These are phyloP conservation scores for Grapholita molesta DNA, from an alignment of 1,140 invertebrate species.

Conservation along the genomic window DNA sequence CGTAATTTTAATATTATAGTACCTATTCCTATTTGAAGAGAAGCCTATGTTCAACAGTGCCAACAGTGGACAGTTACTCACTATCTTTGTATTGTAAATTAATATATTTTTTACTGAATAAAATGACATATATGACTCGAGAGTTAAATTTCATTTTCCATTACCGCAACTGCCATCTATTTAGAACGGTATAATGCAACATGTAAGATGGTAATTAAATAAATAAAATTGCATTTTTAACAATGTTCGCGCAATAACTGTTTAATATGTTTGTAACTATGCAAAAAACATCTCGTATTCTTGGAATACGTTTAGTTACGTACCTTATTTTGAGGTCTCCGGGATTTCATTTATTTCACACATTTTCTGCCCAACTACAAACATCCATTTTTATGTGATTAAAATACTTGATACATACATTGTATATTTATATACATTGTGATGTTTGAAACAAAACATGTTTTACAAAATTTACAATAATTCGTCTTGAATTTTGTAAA, in stretches of 20 bases:
- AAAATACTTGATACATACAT: neutral
- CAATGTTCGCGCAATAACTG: neutral
- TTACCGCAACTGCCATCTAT: constrained; percentile 1
- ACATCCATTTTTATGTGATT: neutral
- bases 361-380: neutral
- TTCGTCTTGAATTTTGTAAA: neutral
- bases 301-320: neutral
- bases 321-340: too few species aligned
- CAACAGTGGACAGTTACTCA: too few species aligned
- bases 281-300: neutral
- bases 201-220: neutral
- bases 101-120: neutral
- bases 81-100: too few species aligned
- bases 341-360: too few species aligned
- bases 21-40: too few species aligned
- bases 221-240: neutral
- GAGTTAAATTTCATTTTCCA: constrained; percentile 4
- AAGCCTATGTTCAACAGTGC: too few species aligned
- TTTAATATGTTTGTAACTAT: neutral
- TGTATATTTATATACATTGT: neutral
- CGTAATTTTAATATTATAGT: too few species aligned
- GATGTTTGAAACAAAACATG: neutral
- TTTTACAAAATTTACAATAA: neutral
- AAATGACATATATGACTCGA: neutral
- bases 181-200: neutral